A percentile compares a stretch with the other conserved stretches of the same genome.
phyloP scores from a whole-genome alignment of 2,888 invertebrate species.

The Diarsia brunnea region DNA sequence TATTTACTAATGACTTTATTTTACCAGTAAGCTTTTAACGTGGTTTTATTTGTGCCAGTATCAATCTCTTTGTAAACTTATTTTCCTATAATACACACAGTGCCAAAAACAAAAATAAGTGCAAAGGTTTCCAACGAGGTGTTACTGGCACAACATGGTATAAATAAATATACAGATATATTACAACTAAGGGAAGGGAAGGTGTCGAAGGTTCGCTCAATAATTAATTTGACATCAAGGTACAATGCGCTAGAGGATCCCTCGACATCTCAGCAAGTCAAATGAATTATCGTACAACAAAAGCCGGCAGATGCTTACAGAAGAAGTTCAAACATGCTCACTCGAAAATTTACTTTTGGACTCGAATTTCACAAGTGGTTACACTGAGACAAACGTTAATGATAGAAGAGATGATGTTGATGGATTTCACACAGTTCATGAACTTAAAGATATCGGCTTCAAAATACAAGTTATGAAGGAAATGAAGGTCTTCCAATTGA shows the following conservation, averaged over 20 bases:
- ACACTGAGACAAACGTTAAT: slow-evolving; percentile 1
- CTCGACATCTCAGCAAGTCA: slow-evolving; percentile 89
- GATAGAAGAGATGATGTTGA: slow-evolving; percentile 35
- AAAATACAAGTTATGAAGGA: slow-evolving; percentile 30
- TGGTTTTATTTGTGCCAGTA: slow-evolving; percentile 78
- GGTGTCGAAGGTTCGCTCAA: slow-evolving; percentile 84
- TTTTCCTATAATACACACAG: not conserved
- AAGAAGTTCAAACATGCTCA: slow-evolving; percentile 72
- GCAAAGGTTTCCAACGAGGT: slow-evolving; percentile 38
- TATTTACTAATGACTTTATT: slow-evolving; percentile 66
- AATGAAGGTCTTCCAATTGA: slow-evolving; percentile 34
- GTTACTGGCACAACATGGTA: slow-evolving; percentile 69
- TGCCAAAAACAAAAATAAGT: slow-evolving; percentile 22
- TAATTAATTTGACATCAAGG: slow-evolving; percentile 76
- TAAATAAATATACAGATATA: slow-evolving; percentile 50
- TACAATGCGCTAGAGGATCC: slow-evolving; percentile 77
- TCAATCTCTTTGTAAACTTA: slow-evolving; percentile 46
- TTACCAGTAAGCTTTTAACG: slow-evolving; percentile 69
- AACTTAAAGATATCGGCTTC: slow-evolving; percentile 32
- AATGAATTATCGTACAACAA: slow-evolving; percentile 86
- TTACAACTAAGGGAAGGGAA: slow-evolving; percentile 69
- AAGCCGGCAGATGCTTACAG: slow-evolving; percentile 70
- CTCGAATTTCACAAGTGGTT: not conserved
- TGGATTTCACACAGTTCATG: slow-evolving; percentile 24
- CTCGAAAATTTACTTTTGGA: slow-evolving; percentile 82